phyloP scores from a whole-genome alignment of 92 coral and sea anemone species.

The Meandrina meandrites region DNA sequence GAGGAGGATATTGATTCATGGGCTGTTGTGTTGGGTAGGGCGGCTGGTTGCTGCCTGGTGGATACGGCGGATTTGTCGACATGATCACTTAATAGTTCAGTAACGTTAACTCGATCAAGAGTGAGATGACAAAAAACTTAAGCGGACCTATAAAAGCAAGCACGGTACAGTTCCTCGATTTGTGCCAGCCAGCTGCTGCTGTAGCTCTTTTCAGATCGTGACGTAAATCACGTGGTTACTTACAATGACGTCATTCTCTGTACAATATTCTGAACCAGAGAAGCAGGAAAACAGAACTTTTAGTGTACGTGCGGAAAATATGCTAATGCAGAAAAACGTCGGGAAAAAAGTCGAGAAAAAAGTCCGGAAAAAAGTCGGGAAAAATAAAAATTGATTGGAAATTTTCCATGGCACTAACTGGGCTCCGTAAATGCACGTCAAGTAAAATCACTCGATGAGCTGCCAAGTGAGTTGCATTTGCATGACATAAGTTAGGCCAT shows the following conservation, averaged over 20 bases:
- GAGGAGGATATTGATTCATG: slow-evolving; percentile 45
- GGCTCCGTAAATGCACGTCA: no score
- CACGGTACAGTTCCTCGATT: neutral
- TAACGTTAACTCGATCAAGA: neutral
- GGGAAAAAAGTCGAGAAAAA: no score
- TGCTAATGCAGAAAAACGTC: neutral
- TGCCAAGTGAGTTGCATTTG: no score
- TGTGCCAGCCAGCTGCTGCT: neutral
- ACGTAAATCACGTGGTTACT: slow-evolving; percentile 21
- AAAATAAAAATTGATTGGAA: no score
- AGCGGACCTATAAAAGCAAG: neutral
- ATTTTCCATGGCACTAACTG: no score
- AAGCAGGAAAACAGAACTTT: no score
- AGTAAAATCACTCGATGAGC: no score
- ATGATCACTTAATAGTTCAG: neutral
- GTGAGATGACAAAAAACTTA: neutral
- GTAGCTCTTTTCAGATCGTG: neutral
- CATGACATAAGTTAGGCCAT: no score
- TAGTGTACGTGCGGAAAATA: neutral
- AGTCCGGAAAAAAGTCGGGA: no score
- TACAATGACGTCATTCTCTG: neutral
- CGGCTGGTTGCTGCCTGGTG: slow-evolving; percentile 20
- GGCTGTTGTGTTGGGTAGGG: slow-evolving; percentile 24
- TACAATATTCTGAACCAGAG: neutral
- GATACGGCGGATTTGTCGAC: slow-evolving; percentile 29